Evolutionary conservation across 1,140 invertebrate species (phyloP).

Genomic region (Brachionus manjavacas): DNA sequence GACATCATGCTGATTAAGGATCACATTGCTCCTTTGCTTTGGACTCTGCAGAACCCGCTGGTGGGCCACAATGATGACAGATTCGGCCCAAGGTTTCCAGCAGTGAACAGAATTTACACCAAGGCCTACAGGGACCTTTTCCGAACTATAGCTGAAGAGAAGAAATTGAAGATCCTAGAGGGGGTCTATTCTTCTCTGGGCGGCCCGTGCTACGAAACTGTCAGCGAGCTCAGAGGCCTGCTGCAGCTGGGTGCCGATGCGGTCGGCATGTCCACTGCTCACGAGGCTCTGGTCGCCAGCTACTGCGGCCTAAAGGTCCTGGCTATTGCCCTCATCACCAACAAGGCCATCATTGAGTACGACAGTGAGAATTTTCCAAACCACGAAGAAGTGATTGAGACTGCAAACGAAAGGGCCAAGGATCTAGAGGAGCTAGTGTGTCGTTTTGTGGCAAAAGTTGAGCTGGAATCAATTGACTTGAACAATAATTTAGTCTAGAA

Average conservation of each 20-base stretch:
- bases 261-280: slow-evolving; percentile 87
- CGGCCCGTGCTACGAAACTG: slow-evolving; percentile 83
- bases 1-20: slow-evolving; percentile 95
- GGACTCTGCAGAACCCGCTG: slow-evolving; percentile 84
- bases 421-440: background rate
- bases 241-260: slow-evolving; percentile 76
- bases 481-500: background rate
- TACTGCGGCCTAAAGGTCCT: slow-evolving; percentile 86
- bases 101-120: slow-evolving; percentile 82
- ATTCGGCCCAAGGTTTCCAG: slow-evolving; percentile 83
- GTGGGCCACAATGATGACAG: slow-evolving; percentile 86
- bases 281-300: slow-evolving; percentile 78
- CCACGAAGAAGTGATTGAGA: slow-evolving; percentile 82
- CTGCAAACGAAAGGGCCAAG: slow-evolving; percentile 64
- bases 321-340: slow-evolving; percentile 85
- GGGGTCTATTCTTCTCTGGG: slow-evolving; percentile 84
- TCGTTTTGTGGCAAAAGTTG: background rate
- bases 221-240: slow-evolving; percentile 77
- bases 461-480: background rate
- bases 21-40: slow-evolving; percentile 69
- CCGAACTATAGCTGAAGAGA: background rate
- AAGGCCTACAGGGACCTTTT: slow-evolving; percentile 50
- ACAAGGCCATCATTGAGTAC: slow-evolving; percentile 75
- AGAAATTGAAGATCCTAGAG: slow-evolving; percentile 61
- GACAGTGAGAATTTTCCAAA: slow-evolving; percentile 69